Evolutionary conservation across 2,113 vertebrate genomes (phyloP), one percentile per base, ranked within the genome.

Genomic region (Cardinalis cardinalis): DNA sequence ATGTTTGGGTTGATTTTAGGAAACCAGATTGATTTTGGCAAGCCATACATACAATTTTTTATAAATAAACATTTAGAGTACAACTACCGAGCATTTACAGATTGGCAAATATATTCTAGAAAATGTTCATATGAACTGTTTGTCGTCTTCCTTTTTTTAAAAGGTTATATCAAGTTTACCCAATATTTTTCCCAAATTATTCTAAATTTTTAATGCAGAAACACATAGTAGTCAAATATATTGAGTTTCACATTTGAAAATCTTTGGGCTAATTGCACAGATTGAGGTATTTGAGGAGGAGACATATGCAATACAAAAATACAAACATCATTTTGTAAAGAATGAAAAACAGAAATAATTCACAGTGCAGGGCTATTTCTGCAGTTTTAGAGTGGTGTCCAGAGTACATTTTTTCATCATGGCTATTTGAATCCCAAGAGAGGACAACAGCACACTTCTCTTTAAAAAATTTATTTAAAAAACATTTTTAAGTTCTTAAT

Each of bases 21-120:
- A 84, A 34, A 63, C 85, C 7, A 78, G 87, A 97, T 71, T 95
- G 87, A 91, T 95, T 86, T 90, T 80, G 38, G 70, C 20, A 95
- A 79, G 46, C 20, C 43, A 74, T 81, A 88, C 25, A 63, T 66
- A 80, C 7, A 66, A 83, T 77, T 93, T 94, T 81, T 65, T 77
- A 70, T 73, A 96, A 96, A 95, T 78, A 95, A 95, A 94, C 75
- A 18, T 66, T 56, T 61, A 72, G 34, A 63, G 34, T 61, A 43
- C 29, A 73, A 55, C 36, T 84, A 78, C 5, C 32, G 84, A 63
- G 5, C 52, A 13, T 70, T 93, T 91, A 60, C 14, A 82, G 59
- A 70, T 90, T 58, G 55, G n/a, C 32, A 87, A 81, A 87, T 44
- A 3, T 51, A 76, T 80, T 21, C 26, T 14, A 0, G 41, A 89